Base-by-base conservation (phyloP, 2,888 invertebrate species). In the Tetramorium bicarinatum region DNA sequence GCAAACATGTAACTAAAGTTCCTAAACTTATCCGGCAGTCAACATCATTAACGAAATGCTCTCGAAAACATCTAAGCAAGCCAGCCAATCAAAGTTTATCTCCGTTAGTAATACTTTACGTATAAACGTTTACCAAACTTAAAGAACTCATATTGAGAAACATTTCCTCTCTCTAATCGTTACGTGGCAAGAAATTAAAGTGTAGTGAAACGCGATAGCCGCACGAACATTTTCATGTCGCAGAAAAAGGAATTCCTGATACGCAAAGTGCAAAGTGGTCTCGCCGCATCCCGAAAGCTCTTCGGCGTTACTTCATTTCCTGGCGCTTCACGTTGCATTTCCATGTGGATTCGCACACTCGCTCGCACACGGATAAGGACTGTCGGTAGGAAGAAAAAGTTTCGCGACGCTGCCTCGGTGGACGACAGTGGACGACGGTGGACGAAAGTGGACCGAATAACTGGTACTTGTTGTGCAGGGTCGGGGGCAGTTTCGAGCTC, bases 231-330 rank as follows among this genome's bases (percentile, higher is more conserved):
- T 85, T 75, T 74, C 71, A 25, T 38, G 52, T 72, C 83, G 75
- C 64, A 34, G 82, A 86, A 87, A 88, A 86, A 89, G 88, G 84
- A 89, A 89, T 88, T 81, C 69, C 82, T 82, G 89, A 89, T 89
- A 89, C 79, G 62, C 38, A 44, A 72, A 52, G 76, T 77, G 62
- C 67, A 74, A 80, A 67, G 82, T 76, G 76, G 77, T 79, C 82
- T 76, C 69, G 21, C 62, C 66, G 59, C 82, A 54, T 77, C 67
- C 69, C 83, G 67, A 79, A 80, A 87, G 81, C 87, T 80, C 85
- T 61, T 83, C 82, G 69, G 38, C 64, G 83, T 83, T 81, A 79
- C 88, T 77, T 85, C 82, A 83, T 87, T 87, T 85, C 79, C 79
- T 69, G 49, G 54, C 18, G 72, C 74, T 86, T 74, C 80, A 64